These are phyloP conservation scores for Enteromius anoplus DNA, from an alignment of 2,797 vertebrate genomes.

Conservation along the genomic window DNA sequence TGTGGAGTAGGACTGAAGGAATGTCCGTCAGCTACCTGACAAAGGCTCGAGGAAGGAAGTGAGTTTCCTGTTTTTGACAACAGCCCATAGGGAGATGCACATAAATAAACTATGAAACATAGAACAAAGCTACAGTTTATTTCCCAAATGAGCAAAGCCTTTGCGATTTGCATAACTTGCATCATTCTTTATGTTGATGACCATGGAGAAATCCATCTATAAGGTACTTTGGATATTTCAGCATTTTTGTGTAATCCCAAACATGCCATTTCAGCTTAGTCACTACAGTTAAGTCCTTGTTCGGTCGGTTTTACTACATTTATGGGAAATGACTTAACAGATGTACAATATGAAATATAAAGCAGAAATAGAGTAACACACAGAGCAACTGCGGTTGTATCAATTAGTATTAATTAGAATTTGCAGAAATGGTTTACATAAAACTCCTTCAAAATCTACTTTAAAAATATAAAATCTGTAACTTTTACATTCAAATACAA, in stretches of 20 bases:
- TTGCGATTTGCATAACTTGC: not conserved
- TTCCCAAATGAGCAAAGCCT: not conserved
- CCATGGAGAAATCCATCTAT: not conserved
- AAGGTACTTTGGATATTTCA: not conserved
- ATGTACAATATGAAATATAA: not conserved
- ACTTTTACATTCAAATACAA: not conserved
- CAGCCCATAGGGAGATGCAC: conserved; percentile 1
- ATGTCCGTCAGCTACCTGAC: conserved; percentile 39
- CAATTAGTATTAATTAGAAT: not conserved
- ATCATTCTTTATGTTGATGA: not conserved
- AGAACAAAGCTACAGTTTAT: not conserved
- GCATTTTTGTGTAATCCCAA: not conserved
- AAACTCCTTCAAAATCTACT: not conserved
- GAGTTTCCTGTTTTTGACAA: conserved; percentile 44
- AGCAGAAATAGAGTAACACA: not conserved
- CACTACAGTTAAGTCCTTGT: conserved; percentile 7
- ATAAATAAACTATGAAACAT: not conserved
- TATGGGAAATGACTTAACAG: not conserved
- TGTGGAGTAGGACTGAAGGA: conserved; percentile 23
- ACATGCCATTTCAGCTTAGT: conserved; percentile 10
- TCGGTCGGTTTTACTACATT: not conserved
- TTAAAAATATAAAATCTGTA: not conserved
- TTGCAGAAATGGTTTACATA: not conserved
- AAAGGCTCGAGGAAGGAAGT: conserved; percentile 45
- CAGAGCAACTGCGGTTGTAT: not conserved